A percentile compares a stretch with the other conserved stretches of the same genome.
Conservation (phyloP, 1,140 invertebrate genomes). For the Plodia interpunctella region DNA sequence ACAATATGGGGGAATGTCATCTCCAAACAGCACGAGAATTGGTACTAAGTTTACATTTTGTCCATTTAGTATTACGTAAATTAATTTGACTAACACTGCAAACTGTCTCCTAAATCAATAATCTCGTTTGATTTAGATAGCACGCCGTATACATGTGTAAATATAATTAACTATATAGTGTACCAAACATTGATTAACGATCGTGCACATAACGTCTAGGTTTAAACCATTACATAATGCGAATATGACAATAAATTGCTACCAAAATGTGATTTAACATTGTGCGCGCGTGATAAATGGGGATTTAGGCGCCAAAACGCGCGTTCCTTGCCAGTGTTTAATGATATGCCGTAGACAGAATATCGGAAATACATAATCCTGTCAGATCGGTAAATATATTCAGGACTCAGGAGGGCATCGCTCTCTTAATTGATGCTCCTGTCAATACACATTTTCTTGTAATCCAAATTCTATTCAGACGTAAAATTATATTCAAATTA, state of each 20-base stretch:
- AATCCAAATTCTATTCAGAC: not conserved
- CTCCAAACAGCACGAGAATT: not conserved
- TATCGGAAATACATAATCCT: slow-evolving; percentile 18
- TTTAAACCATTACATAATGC: not conserved
- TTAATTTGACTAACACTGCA: not conserved
- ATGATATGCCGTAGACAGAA: slow-evolving; percentile 16
- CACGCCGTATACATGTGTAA: not conserved
- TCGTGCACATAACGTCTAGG: not conserved
- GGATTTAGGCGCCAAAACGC: slow-evolving; percentile 18
- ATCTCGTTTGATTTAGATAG: not conserved
- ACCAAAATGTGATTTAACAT: slow-evolving; percentile 19
- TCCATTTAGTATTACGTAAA: slow-evolving; percentile 4
- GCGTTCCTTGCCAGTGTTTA: slow-evolving; percentile 19
- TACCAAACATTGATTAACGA: not conserved
- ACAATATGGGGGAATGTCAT: not conserved
- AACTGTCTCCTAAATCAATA: slow-evolving; percentile 1
- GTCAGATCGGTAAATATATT: slow-evolving; percentile 9
- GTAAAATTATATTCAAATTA: not conserved
- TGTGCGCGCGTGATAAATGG: slow-evolving; percentile 17
- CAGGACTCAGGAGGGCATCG: not conserved
- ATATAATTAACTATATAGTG: not conserved
- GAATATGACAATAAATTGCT: slow-evolving; percentile 22
- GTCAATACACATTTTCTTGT: not conserved
- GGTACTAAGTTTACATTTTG: slow-evolving; percentile 4
- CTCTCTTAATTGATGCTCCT: slow-evolving; percentile 1